Conservation (phyloP, 2,797 vertebrate species). For the Poecilia wingei region DNA sequence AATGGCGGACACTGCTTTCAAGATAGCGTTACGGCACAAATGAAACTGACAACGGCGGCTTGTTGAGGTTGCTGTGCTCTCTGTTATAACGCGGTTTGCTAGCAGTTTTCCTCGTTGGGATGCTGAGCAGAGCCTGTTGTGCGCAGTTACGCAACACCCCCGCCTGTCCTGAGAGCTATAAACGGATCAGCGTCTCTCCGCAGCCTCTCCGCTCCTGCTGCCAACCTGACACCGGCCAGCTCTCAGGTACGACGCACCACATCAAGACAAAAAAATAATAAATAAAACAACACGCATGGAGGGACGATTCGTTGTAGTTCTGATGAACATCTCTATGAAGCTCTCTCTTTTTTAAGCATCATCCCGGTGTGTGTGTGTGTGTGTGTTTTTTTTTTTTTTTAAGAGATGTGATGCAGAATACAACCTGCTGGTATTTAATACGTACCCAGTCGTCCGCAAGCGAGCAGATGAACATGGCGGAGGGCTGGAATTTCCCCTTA, state of each 20-base stretch:
- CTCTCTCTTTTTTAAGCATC: background rate
- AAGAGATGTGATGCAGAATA: constrained; percentile 42
- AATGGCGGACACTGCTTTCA: background rate
- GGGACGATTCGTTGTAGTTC: background rate
- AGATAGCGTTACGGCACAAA: background rate
- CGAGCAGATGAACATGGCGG: constrained; percentile 69
- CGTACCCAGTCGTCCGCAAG: constrained; percentile 48
- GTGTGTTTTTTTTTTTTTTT: background rate
- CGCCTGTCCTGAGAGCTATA: constrained; percentile 55
- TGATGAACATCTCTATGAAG: background rate
- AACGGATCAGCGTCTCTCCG: constrained; percentile 64
- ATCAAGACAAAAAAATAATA: background rate
- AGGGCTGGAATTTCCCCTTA: constrained; percentile 27
- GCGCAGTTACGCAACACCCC: constrained; percentile 71
- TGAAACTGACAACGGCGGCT: background rate
- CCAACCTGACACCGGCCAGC: constrained; percentile 51
- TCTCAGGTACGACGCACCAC: constrained; percentile 67
- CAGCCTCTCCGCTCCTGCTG: constrained; percentile 57
- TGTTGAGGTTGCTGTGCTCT: background rate
- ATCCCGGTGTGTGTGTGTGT: background rate
- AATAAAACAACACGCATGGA: background rate
- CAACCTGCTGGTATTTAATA: constrained; percentile 37
- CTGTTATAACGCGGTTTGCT: constrained; percentile 6
- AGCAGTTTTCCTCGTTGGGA: constrained; percentile 22
- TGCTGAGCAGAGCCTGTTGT: constrained; percentile 48